A percentile compares a stretch with the other conserved stretches of the same genome.
phyloP scores from a whole-genome alignment of 1,140 invertebrate species.

The Hylaeus anthracinus region DNA sequence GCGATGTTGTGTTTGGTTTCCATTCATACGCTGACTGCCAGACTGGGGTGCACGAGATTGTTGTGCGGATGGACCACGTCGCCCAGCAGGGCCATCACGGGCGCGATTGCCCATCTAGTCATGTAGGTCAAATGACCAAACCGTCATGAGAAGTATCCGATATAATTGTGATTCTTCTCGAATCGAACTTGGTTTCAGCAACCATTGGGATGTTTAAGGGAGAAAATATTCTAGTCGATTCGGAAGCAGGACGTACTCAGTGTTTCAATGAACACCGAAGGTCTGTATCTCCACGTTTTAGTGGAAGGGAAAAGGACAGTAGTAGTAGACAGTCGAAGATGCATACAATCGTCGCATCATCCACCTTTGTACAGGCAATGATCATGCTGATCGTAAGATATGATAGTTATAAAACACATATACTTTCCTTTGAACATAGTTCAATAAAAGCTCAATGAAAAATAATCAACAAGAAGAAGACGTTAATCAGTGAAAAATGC shows the following conservation, averaged over 20 bases:
- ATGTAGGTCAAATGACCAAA: slow-evolving; percentile 78
- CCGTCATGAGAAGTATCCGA: slow-evolving; percentile 75
- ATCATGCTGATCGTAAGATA: slow-evolving; percentile 54
- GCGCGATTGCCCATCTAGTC: slow-evolving; percentile 81
- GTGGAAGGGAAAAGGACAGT: slow-evolving; percentile 52
- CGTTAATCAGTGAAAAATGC: slow-evolving; percentile 56
- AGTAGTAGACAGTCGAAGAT: slow-evolving; percentile 52
- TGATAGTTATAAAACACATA: slow-evolving; percentile 56
- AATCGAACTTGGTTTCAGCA: slow-evolving; percentile 65
- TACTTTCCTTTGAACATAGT: slow-evolving; percentile 55
- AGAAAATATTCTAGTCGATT: slow-evolving; percentile 62
- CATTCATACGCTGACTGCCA: slow-evolving; percentile 80
- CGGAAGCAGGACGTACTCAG: slow-evolving; percentile 56
- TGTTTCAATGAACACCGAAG: slow-evolving; percentile 46
- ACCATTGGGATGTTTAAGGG: slow-evolving; percentile 61
- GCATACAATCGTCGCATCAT: slow-evolving; percentile 32
- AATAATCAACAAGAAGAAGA: slow-evolving; percentile 64
- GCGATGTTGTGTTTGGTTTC: slow-evolving; percentile 81
- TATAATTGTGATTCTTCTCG: slow-evolving; percentile 66
- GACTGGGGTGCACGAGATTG: slow-evolving; percentile 79
- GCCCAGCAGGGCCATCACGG: slow-evolving; percentile 79
- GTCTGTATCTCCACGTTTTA: slow-evolving; percentile 49
- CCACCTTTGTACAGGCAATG: slow-evolving; percentile 41
- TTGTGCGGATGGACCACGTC: slow-evolving; percentile 79
- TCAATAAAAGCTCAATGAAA: slow-evolving; percentile 58